Evolutionary conservation across 53 echinoderm and acorn worm genomes (phyloP).

Genomic region (Hippasteria phrygiana): DNA sequence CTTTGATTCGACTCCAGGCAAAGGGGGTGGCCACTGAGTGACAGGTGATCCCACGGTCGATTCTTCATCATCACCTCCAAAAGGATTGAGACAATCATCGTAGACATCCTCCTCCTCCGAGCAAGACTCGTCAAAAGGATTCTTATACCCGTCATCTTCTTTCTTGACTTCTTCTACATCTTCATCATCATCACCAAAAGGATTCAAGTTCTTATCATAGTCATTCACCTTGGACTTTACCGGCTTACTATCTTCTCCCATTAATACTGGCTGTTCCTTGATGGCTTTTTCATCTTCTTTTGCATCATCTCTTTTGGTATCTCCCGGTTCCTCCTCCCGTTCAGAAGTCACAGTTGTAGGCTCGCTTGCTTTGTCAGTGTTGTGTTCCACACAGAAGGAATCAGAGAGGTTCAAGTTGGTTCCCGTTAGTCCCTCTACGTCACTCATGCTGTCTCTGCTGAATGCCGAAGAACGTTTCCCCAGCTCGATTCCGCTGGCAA

Average conservation of each 20-base stretch:
- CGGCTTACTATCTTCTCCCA: conserved; percentile 11
- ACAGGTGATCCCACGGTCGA: conserved; percentile 60
- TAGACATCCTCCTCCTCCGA: conserved; percentile 73
- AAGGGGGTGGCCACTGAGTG: conserved; percentile 62
- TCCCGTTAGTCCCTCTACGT: conserved; percentile 2
- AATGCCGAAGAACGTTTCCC: conserved; percentile 31
- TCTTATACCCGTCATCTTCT: conserved; percentile 66
- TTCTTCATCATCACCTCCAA: conserved; percentile 87
- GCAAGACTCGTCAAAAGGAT: conserved; percentile 80
- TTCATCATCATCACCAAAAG: conserved; percentile 89
- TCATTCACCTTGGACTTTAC: conserved; percentile 28
- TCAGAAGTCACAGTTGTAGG: not conserved
- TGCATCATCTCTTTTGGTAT: not conserved
- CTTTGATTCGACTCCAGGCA: conserved; percentile 10
- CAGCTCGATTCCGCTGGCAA: conserved; percentile 49
- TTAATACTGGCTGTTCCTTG: conserved; percentile 3
- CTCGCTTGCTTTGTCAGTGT: conserved; percentile 49
- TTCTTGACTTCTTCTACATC: conserved; percentile 52
- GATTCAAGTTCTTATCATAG: conserved; percentile 93
- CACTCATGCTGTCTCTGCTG: conserved; percentile 27
- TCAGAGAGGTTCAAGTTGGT: conserved; percentile 55
- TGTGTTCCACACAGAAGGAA: conserved; percentile 52
- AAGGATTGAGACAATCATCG: conserved; percentile 87
- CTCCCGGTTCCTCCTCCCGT: not conserved
- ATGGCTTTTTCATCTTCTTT: conserved; percentile 29